These are phyloP conservation scores for Oostethus manadensis DNA, from an alignment of 2,113 vertebrate genomes.

Conservation along the genomic window DNA sequence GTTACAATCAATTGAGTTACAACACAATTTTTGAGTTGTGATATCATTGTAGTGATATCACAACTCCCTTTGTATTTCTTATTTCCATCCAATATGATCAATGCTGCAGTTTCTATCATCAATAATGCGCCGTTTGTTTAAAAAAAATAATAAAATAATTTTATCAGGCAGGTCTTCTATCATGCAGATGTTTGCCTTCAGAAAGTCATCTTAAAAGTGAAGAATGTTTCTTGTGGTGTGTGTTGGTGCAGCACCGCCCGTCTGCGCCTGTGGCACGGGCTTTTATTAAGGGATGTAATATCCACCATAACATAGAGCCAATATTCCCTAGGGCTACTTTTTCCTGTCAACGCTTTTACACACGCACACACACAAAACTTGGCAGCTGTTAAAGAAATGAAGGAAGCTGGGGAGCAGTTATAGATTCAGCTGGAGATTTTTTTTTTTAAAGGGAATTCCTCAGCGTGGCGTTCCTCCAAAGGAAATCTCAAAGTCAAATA, in stretches of 20 bases:
- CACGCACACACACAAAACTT: conserved; percentile 13
- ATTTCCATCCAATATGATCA: background rate
- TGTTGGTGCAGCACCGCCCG: conserved; percentile 12
- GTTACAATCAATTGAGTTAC: no score
- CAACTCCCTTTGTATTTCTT: background rate
- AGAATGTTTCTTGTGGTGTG: conserved; percentile 13
- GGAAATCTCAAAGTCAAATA: conserved; percentile 65
- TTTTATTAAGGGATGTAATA: conserved; percentile 65
- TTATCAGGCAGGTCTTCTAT: conserved; percentile 23
- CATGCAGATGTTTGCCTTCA: conserved; percentile 14
- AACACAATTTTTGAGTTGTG: no score
- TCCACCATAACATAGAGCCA: conserved; percentile 40
- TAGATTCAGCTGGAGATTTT: conserved; percentile 52
- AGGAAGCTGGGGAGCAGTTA: conserved; percentile 58
- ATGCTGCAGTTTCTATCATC: background rate
- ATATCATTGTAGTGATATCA: background rate
- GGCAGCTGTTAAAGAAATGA: conserved; percentile 57
- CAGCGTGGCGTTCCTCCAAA: conserved; percentile 39
- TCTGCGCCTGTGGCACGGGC: conserved; percentile 38
- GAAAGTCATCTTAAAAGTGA: conserved; percentile 36
- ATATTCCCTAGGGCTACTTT: conserved; percentile 29
- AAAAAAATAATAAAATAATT: conserved; percentile 18
- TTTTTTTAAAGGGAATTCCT: conserved; percentile 57
- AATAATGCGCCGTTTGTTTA: conserved; percentile 13
- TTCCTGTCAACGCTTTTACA: background rate